phyloP scores from a whole-genome alignment of 2,113 vertebrate species.

The Hemiprocne comata region DNA sequence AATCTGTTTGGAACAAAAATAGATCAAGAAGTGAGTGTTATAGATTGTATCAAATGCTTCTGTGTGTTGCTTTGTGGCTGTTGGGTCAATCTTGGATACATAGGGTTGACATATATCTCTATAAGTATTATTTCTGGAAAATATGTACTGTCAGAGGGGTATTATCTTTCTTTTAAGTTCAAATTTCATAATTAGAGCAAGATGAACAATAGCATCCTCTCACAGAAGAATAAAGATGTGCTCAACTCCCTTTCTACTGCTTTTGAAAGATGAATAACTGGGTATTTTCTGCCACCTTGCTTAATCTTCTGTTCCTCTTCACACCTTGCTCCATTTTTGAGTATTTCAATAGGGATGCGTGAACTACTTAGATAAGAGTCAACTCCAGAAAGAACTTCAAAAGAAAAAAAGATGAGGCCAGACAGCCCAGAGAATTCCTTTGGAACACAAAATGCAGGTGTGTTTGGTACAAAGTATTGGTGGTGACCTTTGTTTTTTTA shows the following conservation, averaged over 20 bases:
- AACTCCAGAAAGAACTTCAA: constrained; percentile 55
- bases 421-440: constrained; percentile 32
- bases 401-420: constrained; percentile 24
- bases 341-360: constrained; percentile 52
- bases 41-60: constrained; percentile 59
- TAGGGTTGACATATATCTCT: constrained; percentile 51
- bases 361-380: constrained; percentile 44
- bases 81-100: constrained; percentile 58
- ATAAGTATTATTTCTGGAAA: constrained; percentile 64
- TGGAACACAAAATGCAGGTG: constrained; percentile 32
- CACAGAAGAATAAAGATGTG: constrained; percentile 62
- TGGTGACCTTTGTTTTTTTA: background rate
- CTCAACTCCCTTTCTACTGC: constrained; percentile 42
- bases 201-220: constrained; percentile 65
- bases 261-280: constrained; percentile 68
- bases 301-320: constrained; percentile 62
- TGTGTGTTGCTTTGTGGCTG: constrained; percentile 59
- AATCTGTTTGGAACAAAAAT: constrained; percentile 70
- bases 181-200: constrained; percentile 74
- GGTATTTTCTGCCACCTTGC: constrained; percentile 48
- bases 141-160: constrained; percentile 28
- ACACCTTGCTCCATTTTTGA: constrained; percentile 60
- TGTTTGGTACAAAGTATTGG: background rate
- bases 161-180: constrained; percentile 65
- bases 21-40: constrained; percentile 65